A percentile compares a stretch with the other conserved stretches of the same genome.
These are phyloP conservation scores for Hylaeus anthracinus DNA, from an alignment of 1,140 invertebrate species.

Conservation along the genomic window DNA sequence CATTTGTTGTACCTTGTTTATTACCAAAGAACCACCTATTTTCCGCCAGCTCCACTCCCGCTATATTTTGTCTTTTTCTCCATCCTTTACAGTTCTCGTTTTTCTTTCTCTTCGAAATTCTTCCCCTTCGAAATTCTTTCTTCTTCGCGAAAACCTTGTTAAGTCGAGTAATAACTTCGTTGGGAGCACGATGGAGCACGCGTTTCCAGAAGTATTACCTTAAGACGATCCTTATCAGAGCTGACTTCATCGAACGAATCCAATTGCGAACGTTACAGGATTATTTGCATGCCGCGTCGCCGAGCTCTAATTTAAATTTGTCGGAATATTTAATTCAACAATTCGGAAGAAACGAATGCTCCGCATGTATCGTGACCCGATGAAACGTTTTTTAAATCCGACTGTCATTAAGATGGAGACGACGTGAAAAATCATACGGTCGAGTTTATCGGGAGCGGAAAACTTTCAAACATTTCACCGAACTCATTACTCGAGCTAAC, in stretches of 20 bases:
- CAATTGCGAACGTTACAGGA: neutral
- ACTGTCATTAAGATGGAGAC: too few species aligned
- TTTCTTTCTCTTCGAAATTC: neutral
- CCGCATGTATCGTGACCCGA: too few species aligned
- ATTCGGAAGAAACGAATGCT: too few species aligned
- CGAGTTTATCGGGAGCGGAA: too few species aligned
- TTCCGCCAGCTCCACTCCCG: neutral
- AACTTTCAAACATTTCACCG: too few species aligned
- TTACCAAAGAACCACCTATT: conserved; percentile 15
- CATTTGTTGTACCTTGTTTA: neutral
- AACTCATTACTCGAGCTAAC: neutral
- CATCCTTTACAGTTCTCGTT: too few species aligned
- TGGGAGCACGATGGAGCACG: neutral
- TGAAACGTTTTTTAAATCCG: too few species aligned
- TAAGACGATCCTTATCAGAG: neutral
- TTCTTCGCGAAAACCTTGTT: neutral
- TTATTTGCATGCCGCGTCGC: neutral
- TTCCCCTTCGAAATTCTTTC: too few species aligned
- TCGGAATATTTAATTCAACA: neutral
- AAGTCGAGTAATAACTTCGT: neutral
- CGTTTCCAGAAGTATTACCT: neutral
- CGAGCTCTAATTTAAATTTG: neutral
- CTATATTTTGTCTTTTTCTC: neutral
- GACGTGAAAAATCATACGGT: too few species aligned
- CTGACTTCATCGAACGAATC: too few species aligned